Evolutionary conservation across 2,113 vertebrate genomes (phyloP).

Genomic region (Tachycineta bicolor): DNA sequence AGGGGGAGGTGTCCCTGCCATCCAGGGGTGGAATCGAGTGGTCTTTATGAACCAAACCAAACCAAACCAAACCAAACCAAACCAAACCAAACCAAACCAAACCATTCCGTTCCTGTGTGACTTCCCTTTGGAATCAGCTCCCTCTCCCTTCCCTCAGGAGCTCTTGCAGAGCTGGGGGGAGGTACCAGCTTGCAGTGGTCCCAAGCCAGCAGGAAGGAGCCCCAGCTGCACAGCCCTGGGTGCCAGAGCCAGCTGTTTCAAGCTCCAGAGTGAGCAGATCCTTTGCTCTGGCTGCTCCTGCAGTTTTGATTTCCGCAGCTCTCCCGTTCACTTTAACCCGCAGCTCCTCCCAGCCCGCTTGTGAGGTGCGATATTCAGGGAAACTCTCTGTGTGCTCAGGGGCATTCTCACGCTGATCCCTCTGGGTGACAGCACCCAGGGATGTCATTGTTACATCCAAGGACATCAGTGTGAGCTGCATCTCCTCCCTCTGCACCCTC

Average conservation of each 20-base stretch:
- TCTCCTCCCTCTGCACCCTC: not conserved
- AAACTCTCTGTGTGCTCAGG: not conserved
- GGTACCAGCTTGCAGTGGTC: not conserved
- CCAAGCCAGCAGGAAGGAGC: not conserved
- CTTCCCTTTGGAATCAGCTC: not conserved
- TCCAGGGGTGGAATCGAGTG: not conserved
- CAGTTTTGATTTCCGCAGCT: not conserved
- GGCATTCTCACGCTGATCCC: not conserved
- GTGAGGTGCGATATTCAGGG: not conserved
- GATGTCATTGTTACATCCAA: not conserved
- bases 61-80: not conserved
- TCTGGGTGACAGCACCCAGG: not conserved
- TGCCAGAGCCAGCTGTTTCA: not conserved
- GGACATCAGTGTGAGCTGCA: not conserved
- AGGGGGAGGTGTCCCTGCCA: not conserved
- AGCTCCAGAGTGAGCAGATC: not conserved
- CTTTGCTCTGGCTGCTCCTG: not conserved
- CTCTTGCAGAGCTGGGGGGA: not conserved
- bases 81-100: not conserved
- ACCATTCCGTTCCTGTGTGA: not conserved
- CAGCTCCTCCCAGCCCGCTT: not conserved
- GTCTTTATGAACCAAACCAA: not conserved
- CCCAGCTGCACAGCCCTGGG: no score
- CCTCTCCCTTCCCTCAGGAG: not conserved
- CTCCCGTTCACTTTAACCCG: not conserved